These are phyloP conservation scores for Leguminivora glycinivorella DNA, from an alignment of 1,140 invertebrate species.

Conservation along the genomic window DNA sequence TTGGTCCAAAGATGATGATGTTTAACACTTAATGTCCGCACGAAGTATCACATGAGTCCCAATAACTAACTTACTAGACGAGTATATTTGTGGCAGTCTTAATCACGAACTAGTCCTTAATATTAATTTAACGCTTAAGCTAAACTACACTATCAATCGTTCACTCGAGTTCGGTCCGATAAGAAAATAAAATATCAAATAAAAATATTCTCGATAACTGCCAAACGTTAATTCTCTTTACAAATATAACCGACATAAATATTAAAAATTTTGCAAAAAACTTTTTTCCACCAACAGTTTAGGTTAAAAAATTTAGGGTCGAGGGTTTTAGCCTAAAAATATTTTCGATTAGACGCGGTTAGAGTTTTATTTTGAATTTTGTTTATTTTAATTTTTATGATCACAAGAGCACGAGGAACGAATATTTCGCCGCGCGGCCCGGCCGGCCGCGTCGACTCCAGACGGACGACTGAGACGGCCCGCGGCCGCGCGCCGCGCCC, in stretches of 20 bases:
- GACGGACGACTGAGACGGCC: slow-evolving; percentile 74
- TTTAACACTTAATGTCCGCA: slow-evolving; percentile 48
- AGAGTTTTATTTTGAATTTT: slow-evolving; percentile 64
- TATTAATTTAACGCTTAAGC: slow-evolving; percentile 43
- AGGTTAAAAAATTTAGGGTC: slow-evolving; percentile 61
- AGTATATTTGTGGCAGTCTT: slow-evolving; percentile 57
- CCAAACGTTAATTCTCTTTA: slow-evolving; percentile 74
- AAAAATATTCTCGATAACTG: slow-evolving; percentile 73
- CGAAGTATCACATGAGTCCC: slow-evolving; percentile 51
- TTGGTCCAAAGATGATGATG: slow-evolving; percentile 53
- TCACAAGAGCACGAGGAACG: slow-evolving; percentile 78
- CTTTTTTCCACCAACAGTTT: slow-evolving; percentile 65
- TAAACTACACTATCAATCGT: slow-evolving; percentile 51
- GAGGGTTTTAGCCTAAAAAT: slow-evolving; percentile 73
- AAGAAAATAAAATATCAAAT: slow-evolving; percentile 70
- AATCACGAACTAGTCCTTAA: slow-evolving; percentile 52
- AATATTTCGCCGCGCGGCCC: slow-evolving; percentile 74
- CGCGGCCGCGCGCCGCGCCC: slow-evolving; percentile 53
- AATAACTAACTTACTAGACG: slow-evolving; percentile 47
- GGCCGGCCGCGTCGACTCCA: slow-evolving; percentile 73
- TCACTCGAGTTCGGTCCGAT: slow-evolving; percentile 60
- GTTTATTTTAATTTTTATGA: slow-evolving; percentile 70
- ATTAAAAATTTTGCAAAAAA: slow-evolving; percentile 76
- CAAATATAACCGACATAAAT: slow-evolving; percentile 77
- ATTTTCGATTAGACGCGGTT: slow-evolving; percentile 71